phyloP scores from a whole-genome alignment of 2,797 vertebrate genomes.

The Protonibea diacanthus region DNA sequence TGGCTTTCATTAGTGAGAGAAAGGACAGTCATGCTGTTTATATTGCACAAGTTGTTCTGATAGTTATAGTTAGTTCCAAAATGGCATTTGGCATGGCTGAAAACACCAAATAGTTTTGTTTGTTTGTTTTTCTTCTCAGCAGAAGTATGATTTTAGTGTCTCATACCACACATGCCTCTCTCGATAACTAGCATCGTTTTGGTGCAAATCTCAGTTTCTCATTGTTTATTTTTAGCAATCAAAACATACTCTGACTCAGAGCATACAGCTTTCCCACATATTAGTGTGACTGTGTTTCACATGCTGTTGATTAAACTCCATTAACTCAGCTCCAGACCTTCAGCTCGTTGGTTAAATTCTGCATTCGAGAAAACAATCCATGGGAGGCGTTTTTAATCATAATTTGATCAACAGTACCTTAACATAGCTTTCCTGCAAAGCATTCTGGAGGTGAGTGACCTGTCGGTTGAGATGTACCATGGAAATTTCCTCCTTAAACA shows the following conservation, averaged over 20 bases:
- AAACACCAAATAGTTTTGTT: constrained; percentile 47
- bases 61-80: constrained; percentile 18
- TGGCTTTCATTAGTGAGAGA: constrained; percentile 17
- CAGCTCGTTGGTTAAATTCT: neutral
- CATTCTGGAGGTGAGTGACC: constrained; percentile 73
- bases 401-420: constrained; percentile 57
- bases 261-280: constrained; percentile 66
- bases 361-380: constrained; percentile 5
- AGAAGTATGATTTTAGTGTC: constrained; percentile 38
- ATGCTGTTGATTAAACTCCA: constrained; percentile 48
- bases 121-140: constrained; percentile 26
- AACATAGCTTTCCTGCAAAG: constrained; percentile 59
- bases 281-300: constrained; percentile 53
- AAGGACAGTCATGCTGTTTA: constrained; percentile 1
- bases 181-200: constrained; percentile 40
- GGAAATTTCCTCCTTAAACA: constrained; percentile 85
- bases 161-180: constrained; percentile 59
- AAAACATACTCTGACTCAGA: constrained; percentile 67
- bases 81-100: neutral
- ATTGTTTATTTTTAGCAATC: constrained; percentile 71
- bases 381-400: neutral
- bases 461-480: constrained; percentile 81
- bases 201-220: constrained; percentile 57
- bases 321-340: constrained; percentile 17
- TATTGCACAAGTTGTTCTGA: constrained; percentile 31